Evolutionary conservation across 2,797 vertebrate species (phyloP).

Genomic region (Gorsachius magnificus): DNA sequence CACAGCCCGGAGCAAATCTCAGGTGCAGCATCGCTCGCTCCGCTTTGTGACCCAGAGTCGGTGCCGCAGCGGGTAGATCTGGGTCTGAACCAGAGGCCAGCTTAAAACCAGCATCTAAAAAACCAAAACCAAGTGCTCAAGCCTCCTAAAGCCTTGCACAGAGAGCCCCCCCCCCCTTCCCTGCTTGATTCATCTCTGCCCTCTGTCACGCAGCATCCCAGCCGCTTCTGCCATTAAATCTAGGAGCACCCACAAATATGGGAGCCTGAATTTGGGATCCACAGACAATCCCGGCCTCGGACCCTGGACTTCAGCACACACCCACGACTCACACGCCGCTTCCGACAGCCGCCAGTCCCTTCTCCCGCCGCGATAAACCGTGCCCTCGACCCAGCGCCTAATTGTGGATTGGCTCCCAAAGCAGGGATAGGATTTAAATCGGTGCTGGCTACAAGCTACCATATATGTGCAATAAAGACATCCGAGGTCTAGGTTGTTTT

Average conservation of each 20-base stretch:
- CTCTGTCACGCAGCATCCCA: neutral
- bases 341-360: neutral
- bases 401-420: neutral
- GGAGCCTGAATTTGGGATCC: neutral
- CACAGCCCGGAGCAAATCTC: neutral
- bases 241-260: rapidly evolving
- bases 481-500: conserved; percentile 15
- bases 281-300: neutral
- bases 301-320: neutral
- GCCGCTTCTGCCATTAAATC: rapidly evolving
- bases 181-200: neutral
- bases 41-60: neutral
- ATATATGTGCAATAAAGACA: conserved; percentile 66
- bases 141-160: neutral
- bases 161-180: neutral
- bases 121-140: rapidly evolving
- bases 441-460: conserved; percentile 43
- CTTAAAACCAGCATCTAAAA: neutral
- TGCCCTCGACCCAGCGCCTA: neutral
- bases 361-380: neutral
- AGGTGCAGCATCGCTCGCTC: rapidly evolving
- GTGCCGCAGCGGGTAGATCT: rapidly evolving
- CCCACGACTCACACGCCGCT: rapidly evolving
- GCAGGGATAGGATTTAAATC: conserved; percentile 27
- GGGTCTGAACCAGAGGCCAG: neutral